Evolutionary conservation across 2,797 vertebrate species (phyloP).

Genomic region (Hipposideros larvatus): DNA sequence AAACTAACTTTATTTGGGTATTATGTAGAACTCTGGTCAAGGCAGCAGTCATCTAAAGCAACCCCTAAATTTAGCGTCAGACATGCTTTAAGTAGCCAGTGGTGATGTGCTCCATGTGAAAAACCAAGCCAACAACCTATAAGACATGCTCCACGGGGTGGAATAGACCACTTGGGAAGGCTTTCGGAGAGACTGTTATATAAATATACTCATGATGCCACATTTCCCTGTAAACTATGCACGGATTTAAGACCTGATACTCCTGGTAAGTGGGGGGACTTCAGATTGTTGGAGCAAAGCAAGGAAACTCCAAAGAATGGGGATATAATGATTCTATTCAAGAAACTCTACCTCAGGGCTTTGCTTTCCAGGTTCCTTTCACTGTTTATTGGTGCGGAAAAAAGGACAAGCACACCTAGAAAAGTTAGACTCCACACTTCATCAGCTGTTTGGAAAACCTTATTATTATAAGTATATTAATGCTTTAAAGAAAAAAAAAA

Average conservation of each 20-base stretch:
- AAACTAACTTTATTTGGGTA: conserved; percentile 32
- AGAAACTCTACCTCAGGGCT: conserved; percentile 18
- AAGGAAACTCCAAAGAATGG: neutral
- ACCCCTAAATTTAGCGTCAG: neutral
- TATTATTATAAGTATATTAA: conserved; percentile 77
- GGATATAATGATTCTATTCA: neutral
- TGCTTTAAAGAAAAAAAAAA: conserved; percentile 11
- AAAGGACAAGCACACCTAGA: neutral
- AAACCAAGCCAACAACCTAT: neutral
- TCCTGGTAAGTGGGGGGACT: neutral
- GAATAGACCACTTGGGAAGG: neutral
- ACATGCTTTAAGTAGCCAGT: neutral
- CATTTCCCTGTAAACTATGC: neutral
- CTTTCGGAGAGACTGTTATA: neutral
- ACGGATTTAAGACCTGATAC: neutral
- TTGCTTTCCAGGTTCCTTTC: conserved; percentile 9
- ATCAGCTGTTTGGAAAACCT: conserved; percentile 32
- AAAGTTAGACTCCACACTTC: neutral
- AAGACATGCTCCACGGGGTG: neutral
- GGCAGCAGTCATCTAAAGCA: neutral
- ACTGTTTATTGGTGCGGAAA: neutral
- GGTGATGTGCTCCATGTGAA: neutral
- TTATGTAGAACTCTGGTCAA: neutral
- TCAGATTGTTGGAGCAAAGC: neutral
- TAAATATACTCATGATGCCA: neutral